Percentiles rank a stretch among this genome's conserved stretches.
These are phyloP conservation scores for Pogonophryne albipinna DNA, from an alignment of 2,797 vertebrate species.

Conservation along the genomic window DNA sequence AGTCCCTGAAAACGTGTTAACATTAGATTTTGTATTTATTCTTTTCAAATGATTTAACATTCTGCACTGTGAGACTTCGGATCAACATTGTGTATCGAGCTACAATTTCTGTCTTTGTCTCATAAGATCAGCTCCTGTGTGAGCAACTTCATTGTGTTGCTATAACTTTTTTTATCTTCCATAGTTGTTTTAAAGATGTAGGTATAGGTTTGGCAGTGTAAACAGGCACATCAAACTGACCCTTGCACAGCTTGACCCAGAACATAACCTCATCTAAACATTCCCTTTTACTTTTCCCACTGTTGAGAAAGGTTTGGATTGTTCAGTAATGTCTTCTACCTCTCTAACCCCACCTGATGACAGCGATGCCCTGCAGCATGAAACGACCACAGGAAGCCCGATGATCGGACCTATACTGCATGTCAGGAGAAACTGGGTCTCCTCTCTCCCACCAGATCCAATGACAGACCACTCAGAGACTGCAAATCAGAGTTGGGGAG, in stretches of 20 bases:
- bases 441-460: conserved; percentile 82
- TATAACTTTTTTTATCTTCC: conserved; percentile 38
- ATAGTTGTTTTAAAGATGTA: neutral
- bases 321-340: conserved; percentile 33
- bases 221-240: neutral
- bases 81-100: neutral
- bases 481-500: conserved; percentile 69
- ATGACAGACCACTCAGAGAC: conserved; percentile 79
- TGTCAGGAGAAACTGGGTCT: conserved; percentile 66
- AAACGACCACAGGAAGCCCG: conserved; percentile 66
- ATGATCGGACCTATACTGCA: conserved; percentile 52
- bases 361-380: conserved; percentile 75
- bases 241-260: neutral
- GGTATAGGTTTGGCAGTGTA: neutral
- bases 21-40: neutral
- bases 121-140: conserved; percentile 5
- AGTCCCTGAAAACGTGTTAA: conserved; percentile 10
- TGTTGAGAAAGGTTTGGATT: neutral
- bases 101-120: neutral
- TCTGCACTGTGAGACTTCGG: neutral
- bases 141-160: conserved; percentile 4
- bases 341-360: conserved; percentile 62
- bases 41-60: conserved; percentile 15
- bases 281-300: conserved; percentile 9
- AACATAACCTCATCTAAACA: conserved; percentile 5